Evolutionary conservation across 2,888 invertebrate species (phyloP), one percentile per base, ranked within the genome.

Genomic region (Omphaloscelis lunosa): DNA sequence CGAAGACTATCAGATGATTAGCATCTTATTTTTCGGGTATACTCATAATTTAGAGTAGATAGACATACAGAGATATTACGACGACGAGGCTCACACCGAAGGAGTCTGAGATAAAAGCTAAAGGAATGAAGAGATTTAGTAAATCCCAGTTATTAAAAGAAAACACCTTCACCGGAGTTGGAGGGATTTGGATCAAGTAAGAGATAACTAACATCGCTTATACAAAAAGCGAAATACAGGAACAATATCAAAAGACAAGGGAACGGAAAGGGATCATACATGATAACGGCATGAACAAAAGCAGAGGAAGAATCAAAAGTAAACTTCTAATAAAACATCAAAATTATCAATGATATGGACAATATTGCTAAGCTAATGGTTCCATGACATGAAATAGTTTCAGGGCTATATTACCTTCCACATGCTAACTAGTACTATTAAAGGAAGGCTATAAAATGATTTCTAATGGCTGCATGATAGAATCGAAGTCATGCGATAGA

Each of bases 401-500:
- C 85, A 91, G 90, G 90, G 90, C 90, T 92, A 92, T 90, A 90
- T 85, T 85, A 92, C 91, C 91, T 89, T 84, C 80, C 85, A 87
- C 93, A 94, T 94, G 94, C 94, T 91, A 89, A 85, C 84, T 88
- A 84, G 77, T 70, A 87, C 77, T 87, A 88, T 85, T 78, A 84
- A 89, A 86, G 77, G 79, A 83, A 89, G 83, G 79, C 86, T 89
- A 89, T 85, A 84, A 72, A 81, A 86, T 86, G 82, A 70, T 79
- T 78, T 75, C 72, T 85, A 86, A 78, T 86, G 81, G 82, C 89
- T 90, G 93, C 93, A 93, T 93, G 93, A 92, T 91, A 80, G 75
- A 80, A 88, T 89, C 86, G 90, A 90, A 85, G 77, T 91, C 94
- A 94, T 94, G 94, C 94, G 92, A 90, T 85, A 90, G 78, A 86